A percentile compares a stretch with the other conserved stretches of the same genome.
phyloP scores from a whole-genome alignment of 2,113 vertebrate genomes.

The Heterocephalus glaber region DNA sequence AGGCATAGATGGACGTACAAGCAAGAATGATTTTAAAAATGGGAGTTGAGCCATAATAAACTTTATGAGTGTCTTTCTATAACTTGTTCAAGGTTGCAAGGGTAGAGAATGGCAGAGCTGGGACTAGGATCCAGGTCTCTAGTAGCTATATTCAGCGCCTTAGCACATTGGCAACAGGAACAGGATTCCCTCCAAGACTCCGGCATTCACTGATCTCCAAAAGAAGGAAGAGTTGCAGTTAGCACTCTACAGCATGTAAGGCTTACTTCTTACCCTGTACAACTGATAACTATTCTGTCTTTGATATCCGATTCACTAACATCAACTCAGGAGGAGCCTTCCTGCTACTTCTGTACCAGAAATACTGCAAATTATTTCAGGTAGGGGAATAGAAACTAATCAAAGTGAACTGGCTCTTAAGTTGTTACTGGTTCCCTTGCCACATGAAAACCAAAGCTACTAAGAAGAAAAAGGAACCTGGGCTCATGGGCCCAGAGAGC shows the following conservation, averaged over 20 bases:
- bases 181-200: neutral
- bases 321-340: neutral
- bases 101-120: neutral
- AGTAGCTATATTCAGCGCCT: neutral
- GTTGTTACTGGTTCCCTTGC: neutral
- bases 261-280: neutral
- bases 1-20: neutral
- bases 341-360: constrained; percentile 15
- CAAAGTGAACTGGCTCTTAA: neutral
- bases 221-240: neutral
- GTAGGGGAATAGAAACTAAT: neutral
- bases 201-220: neutral
- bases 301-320: neutral
- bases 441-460: constrained; percentile 48
- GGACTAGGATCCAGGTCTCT: neutral
- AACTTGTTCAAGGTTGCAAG: neutral
- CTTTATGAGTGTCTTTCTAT: neutral
- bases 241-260: neutral
- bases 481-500: neutral
- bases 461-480: neutral
- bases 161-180: neutral
- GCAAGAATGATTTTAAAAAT: neutral
- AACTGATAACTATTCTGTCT: neutral
- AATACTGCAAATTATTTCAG: constrained; percentile 31
- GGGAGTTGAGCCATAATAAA: neutral